Percentiles rank a stretch among this genome's conserved stretches.
phyloP scores from a whole-genome alignment of 1,140 invertebrate genomes.

The Solenopsis fugax region DNA sequence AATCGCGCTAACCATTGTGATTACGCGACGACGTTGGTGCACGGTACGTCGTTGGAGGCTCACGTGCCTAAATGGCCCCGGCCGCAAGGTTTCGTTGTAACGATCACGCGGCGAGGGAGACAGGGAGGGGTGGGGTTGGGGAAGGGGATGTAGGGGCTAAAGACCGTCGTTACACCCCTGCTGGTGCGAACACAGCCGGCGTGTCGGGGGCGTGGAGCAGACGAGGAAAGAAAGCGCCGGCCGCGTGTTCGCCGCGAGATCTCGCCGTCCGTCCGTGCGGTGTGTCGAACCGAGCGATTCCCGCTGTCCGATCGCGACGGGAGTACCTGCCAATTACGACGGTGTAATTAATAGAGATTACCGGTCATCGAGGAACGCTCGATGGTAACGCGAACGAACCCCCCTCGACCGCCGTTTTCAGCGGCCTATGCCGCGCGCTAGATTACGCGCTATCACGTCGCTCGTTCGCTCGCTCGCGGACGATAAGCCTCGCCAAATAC shows the following conservation, averaged over 20 bases:
- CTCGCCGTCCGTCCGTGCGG: neutral
- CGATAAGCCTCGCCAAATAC: constrained; percentile 31
- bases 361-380: constrained; percentile 37
- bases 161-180: constrained; percentile 62
- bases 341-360: constrained; percentile 79
- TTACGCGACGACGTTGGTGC: constrained; percentile 75
- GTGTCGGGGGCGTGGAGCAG: constrained; percentile 20
- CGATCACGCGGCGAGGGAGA: neutral
- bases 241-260: constrained; percentile 6
- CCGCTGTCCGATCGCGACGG: constrained; percentile 23
- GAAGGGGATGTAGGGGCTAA: constrained; percentile 46
- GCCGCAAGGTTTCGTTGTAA: constrained; percentile 37
- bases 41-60: constrained; percentile 63
- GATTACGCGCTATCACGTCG: constrained; percentile 30
- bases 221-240: constrained; percentile 14
- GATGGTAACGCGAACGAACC: constrained; percentile 30
- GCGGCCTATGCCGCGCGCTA: neutral
- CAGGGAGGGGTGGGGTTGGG: neutral
- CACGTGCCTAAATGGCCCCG: constrained; percentile 68
- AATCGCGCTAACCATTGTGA: constrained; percentile 84
- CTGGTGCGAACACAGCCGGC: constrained; percentile 52
- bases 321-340: constrained; percentile 75
- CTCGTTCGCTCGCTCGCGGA: constrained; percentile 11
- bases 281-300: constrained; percentile 16
- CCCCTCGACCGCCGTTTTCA: neutral